Conservation (phyloP, 2,797 vertebrate species). For the Enteromius argenteus region DNA sequence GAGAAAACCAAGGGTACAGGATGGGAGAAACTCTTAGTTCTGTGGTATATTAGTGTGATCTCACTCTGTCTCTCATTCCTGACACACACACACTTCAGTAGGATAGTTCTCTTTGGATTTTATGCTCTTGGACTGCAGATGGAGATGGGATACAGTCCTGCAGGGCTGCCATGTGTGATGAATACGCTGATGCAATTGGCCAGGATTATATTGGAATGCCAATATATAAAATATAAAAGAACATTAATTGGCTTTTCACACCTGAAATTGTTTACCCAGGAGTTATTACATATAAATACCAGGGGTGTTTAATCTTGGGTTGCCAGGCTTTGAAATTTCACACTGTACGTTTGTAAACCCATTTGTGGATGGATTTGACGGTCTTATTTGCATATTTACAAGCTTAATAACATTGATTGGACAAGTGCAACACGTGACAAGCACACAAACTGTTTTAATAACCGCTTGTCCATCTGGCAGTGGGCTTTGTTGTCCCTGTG, state of each 20-base stretch:
- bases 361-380: background rate
- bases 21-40: background rate
- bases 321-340: background rate
- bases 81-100: background rate
- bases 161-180: conserved; percentile 24
- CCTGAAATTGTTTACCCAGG: background rate
- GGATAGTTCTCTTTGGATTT: background rate
- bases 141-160: background rate
- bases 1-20: background rate
- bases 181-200: conserved; percentile 1
- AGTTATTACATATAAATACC: background rate
- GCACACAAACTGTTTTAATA: conserved; percentile 15
- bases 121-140: background rate
- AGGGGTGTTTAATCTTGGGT: conserved; percentile 5
- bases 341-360: conserved; percentile 3
- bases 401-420: conserved; percentile 16
- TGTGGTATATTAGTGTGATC: conserved; percentile 30
- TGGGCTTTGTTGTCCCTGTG: background rate
- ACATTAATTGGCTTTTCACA: conserved; percentile 1
- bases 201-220: background rate
- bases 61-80: conserved; percentile 10
- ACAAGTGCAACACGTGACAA: conserved; percentile 10
- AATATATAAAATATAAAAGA: background rate
- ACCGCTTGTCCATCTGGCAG: background rate
- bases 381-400: conserved; percentile 28